Conservation (phyloP, 2,113 vertebrate genomes). For the Xenopus borealis region DNA sequence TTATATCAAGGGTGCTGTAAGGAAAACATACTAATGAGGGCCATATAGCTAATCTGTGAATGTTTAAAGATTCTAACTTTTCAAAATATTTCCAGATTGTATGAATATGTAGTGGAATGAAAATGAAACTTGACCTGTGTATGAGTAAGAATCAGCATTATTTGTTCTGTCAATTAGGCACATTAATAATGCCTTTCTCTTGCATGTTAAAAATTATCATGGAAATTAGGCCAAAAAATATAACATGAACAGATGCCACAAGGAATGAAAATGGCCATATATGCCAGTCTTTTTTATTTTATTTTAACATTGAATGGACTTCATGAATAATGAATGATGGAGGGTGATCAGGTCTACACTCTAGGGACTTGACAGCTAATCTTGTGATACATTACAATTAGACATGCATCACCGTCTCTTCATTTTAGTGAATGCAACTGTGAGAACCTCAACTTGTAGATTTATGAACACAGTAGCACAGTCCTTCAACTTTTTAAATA, state of each 20-base stretch:
- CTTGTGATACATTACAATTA: conserved; percentile 70
- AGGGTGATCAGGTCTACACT: conserved; percentile 58
- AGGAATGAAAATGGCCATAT: conserved; percentile 44
- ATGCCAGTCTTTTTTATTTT: conserved; percentile 54
- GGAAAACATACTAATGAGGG: no score
- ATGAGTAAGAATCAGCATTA: no score
- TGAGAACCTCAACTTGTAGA: conserved; percentile 59
- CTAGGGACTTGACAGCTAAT: conserved; percentile 63
- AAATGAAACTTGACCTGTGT: no score
- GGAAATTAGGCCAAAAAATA: conserved; percentile 8
- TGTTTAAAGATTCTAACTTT: no score
- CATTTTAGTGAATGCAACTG: conserved; percentile 64
- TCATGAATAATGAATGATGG: conserved; percentile 69
- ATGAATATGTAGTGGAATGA: no score
- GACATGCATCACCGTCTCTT: conserved; percentile 64
- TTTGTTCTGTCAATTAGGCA: neutral
- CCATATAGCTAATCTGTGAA: no score
- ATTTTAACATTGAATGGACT: conserved; percentile 52
- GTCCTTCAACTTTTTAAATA: conserved; percentile 58
- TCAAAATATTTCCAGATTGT: no score
- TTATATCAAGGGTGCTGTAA: no score
- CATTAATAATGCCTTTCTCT: conserved; percentile 10
- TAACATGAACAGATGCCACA: conserved; percentile 42
- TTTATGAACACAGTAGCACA: conserved; percentile 60
- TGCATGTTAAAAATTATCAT: neutral